Evolutionary conservation across 2,888 invertebrate genomes (phyloP).

Genomic region (Choristoneura rosaceana): DNA sequence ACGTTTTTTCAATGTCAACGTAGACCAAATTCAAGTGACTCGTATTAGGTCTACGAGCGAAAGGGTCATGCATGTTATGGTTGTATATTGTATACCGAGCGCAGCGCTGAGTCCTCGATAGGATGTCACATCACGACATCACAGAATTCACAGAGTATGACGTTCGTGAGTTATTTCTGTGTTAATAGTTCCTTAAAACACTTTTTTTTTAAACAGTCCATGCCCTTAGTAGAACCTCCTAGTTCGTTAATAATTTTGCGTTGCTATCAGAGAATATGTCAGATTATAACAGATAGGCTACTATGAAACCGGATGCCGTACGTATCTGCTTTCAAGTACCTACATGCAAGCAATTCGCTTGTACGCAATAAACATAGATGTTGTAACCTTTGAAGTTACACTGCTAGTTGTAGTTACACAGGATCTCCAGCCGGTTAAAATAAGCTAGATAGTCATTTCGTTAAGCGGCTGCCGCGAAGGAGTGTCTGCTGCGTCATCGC

Average conservation of each 20-base stretch:
- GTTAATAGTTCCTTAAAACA: slow-evolving; percentile 19
- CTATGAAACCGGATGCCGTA: slow-evolving; percentile 1
- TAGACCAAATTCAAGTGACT: no score
- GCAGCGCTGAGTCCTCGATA: no score
- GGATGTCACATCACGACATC: no score
- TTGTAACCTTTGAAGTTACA: neutral
- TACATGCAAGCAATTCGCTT: neutral
- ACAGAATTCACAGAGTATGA: no score
- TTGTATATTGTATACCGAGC: no score
- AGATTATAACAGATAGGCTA: slow-evolving; percentile 1
- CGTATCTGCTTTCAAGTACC: neutral
- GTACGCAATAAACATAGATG: neutral
- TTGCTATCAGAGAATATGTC: slow-evolving; percentile 35
- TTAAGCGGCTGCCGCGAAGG: slow-evolving; percentile 33
- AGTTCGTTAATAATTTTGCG: slow-evolving; percentile 43
- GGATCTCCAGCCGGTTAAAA: slow-evolving; percentile 11
- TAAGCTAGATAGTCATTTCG: slow-evolving; percentile 35
- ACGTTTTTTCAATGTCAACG: no score
- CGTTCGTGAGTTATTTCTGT: no score
- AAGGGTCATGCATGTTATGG: no score
- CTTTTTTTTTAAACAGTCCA: slow-evolving; percentile 10
- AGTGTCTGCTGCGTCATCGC: slow-evolving; percentile 58
- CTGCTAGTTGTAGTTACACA: slow-evolving; percentile 31
- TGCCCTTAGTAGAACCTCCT: slow-evolving; percentile 40
- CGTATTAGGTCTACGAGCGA: no score